Base-by-base conservation (phyloP, 1,140 invertebrate species). In the Lethrus apterus region DNA sequence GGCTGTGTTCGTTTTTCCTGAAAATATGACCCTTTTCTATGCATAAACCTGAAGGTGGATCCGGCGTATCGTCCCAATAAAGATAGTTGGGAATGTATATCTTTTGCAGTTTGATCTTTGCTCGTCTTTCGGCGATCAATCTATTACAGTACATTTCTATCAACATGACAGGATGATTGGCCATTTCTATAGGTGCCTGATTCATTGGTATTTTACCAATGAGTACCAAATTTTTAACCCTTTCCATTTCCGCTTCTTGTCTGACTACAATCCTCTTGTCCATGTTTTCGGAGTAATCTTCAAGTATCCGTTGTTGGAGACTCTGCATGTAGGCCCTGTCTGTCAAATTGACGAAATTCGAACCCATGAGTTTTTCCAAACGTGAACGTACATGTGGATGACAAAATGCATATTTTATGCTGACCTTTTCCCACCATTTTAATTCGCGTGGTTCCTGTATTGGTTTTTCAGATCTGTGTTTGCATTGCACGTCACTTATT, bases 221-320 rank as follows among this genome's bases (percentile, higher is more conserved):
- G 13, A 83, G 64, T 36, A 83, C 77, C 38, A 83, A 66, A 54
- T 74, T 73, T 59, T 82, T 83, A 33, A 81, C 73, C 44, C 80
- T 68, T 57, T 79, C 77, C 65, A 81, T 70, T 63, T 83, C 81
- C n/a, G n/a, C n/a, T n/a, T n/a, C 79, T 71, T 78, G 76, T 65
- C 80, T 68, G 9, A 72, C 66, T 31, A 71, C 68, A 31, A 84
- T 81, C 46, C 81, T 67, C 56, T 74, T 73, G 40, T 76, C 70
- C 52, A 81, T 75, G 35, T 70, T 70, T 44, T 73, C 71, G 52
- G 76, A 76, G 57, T 79, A 77, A 48, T 78, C 76, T 13, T 75
- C 71, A 26, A 73, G 63, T 15, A 81, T 75, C 10, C 73, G 68
- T 8, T 73, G 65, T 55, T 80, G 75, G 9, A 84, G 63, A 14